Conservation (phyloP, 2,888 invertebrate species). For the Formica aserva region DNA sequence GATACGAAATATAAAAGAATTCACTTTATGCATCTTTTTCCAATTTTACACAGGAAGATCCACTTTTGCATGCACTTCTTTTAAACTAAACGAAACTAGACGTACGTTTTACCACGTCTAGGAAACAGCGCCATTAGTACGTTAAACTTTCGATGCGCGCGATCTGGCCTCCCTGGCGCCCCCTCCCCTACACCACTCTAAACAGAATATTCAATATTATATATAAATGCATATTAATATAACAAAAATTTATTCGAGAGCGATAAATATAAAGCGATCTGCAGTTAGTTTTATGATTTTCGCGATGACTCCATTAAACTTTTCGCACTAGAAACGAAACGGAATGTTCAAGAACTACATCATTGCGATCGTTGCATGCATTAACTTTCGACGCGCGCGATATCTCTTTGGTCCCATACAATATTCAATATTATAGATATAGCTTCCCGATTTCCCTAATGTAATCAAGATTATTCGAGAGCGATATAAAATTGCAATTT, state of each 20-base stretch:
- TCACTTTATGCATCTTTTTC: too few species aligned
- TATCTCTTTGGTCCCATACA: neutral
- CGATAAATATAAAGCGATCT: neutral
- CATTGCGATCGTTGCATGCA: too few species aligned
- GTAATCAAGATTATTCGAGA: neutral
- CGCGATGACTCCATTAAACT: neutral
- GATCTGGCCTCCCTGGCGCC: neutral
- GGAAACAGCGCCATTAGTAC: neutral
- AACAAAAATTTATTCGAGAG: neutral
- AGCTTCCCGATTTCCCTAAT: neutral
- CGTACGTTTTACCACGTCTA: neutral
- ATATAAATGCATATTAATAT: neutral
- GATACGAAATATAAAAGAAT: neutral
- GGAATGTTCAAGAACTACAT: neutral
- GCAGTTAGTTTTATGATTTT: neutral
- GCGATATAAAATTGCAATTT: neutral
- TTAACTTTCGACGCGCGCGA: neutral
- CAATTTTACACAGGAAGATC: neutral
- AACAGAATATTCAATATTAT: neutral
- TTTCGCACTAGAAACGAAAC: neutral
- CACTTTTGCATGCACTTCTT: neutral
- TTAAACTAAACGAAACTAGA: neutral
- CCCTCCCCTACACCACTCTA: too few species aligned
- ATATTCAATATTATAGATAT: neutral
- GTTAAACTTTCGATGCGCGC: neutral